Evolutionary conservation across 2,113 vertebrate genomes (phyloP).

Genomic region (Tiliqua scincoides): DNA sequence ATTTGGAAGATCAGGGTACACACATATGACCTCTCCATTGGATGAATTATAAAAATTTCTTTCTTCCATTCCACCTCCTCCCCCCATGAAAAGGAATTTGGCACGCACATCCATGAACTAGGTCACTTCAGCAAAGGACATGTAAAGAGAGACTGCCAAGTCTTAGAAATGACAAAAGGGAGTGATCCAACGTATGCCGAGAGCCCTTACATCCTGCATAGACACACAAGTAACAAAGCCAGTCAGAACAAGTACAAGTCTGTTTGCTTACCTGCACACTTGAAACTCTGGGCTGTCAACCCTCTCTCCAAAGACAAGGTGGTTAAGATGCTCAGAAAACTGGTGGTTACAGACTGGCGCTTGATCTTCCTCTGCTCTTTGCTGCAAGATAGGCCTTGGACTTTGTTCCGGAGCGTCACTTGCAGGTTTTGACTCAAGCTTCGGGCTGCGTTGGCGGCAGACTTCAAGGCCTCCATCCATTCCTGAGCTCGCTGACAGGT

Average conservation of each 20-base stretch:
- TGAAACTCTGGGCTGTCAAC: constrained; percentile 96
- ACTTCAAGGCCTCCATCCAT: constrained; percentile 88
- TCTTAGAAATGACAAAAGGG: background rate
- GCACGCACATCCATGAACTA: background rate
- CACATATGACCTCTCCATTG: background rate
- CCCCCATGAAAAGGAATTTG: background rate
- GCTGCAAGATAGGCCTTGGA: constrained; percentile 72
- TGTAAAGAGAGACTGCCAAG: background rate
- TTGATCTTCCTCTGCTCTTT: constrained; percentile 79
- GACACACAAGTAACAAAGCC: background rate
- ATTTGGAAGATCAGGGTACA: background rate
- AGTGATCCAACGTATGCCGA: background rate
- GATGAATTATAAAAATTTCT: background rate
- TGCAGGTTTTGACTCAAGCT: constrained; percentile 76
- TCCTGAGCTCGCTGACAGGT: constrained; percentile 85
- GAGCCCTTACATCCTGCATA: background rate
- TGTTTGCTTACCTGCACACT: constrained; percentile 89
- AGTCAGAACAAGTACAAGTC: background rate
- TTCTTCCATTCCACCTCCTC: background rate
- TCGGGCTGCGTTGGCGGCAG: constrained; percentile 76
- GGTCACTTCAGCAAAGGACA: background rate
- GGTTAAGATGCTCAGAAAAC: constrained; percentile 95
- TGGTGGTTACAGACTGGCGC: constrained; percentile 94
- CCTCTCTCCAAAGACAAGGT: constrained; percentile 94
- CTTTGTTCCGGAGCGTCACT: constrained; percentile 82